These are phyloP conservation scores for Nowickia ferox DNA, from an alignment of 2,888 invertebrate genomes.

Conservation along the genomic window DNA sequence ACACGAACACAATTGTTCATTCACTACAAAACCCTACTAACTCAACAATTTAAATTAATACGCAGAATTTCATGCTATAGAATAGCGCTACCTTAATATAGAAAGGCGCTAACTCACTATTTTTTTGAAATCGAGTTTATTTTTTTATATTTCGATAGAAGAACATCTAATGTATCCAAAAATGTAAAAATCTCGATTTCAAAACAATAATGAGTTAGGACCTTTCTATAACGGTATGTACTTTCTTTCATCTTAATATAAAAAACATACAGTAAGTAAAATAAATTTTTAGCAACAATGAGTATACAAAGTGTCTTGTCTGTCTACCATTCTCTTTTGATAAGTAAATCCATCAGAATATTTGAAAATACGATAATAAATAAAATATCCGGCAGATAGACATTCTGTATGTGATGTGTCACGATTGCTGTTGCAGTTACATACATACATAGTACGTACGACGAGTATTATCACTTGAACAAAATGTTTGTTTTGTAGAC, in stretches of 20 bases:
- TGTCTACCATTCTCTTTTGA: background rate
- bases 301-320: slow-evolving; percentile 27
- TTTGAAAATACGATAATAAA: slow-evolving; percentile 19
- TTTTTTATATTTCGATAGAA: no score
- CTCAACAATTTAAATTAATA: background rate
- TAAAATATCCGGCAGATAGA: slow-evolving; percentile 26
- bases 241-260: no score
- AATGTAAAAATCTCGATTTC: no score
- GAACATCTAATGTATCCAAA: no score
- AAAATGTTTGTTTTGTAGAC: slow-evolving; percentile 45
- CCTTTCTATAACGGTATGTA: no score
- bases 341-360: slow-evolving; percentile 2
- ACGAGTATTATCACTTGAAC: slow-evolving; percentile 44
- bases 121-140: no score
- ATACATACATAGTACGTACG: no score
- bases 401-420: slow-evolving; percentile 56
- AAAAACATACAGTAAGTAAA: background rate
- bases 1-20: slow-evolving; percentile 17
- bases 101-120: no score
- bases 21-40: background rate
- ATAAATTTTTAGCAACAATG: background rate
- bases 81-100: no score
- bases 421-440: slow-evolving; percentile 49
- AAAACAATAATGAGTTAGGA: no score
- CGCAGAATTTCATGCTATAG: no score